phyloP scores from a whole-genome alignment of 1,140 invertebrate species.

The Eriosoma lanigerum region DNA sequence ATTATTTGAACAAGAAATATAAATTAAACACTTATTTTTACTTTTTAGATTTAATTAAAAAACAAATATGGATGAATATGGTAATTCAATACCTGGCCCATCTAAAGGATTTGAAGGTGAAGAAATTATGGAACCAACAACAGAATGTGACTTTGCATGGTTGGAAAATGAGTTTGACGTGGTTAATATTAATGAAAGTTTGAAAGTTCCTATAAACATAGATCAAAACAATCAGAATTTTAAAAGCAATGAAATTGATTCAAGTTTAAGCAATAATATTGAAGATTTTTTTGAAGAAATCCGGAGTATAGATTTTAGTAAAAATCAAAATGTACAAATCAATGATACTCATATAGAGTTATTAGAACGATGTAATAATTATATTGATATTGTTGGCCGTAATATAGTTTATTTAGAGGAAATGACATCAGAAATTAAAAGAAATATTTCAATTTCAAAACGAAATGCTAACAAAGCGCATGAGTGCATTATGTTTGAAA shows the following conservation, averaged over 20 bases:
- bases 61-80: conserved; percentile 32
- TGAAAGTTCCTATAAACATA: neutral
- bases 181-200: neutral
- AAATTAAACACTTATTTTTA: neutral
- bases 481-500: conserved; percentile 12
- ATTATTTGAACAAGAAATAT: no score
- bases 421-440: neutral
- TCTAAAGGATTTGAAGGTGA: conserved; percentile 17
- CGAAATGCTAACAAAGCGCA: conserved; percentile 24
- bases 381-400: conserved; percentile 25
- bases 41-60: neutral
- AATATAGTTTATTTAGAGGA: conserved; percentile 38
- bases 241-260: neutral
- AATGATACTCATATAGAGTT: neutral
- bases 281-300: conserved; percentile 45
- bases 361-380: conserved; percentile 39
- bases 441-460: conserved; percentile 39
- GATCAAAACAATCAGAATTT: neutral
- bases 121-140: neutral
- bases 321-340: neutral
- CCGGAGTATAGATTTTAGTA: conserved; percentile 20
- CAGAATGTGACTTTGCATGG: conserved; percentile 24
- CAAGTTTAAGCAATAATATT: neutral
- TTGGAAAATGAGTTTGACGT: conserved; percentile 27
- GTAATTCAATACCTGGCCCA: conserved; percentile 29